Base-by-base conservation (phyloP, 2,113 vertebrate species). In the Tetrax tetrax region DNA sequence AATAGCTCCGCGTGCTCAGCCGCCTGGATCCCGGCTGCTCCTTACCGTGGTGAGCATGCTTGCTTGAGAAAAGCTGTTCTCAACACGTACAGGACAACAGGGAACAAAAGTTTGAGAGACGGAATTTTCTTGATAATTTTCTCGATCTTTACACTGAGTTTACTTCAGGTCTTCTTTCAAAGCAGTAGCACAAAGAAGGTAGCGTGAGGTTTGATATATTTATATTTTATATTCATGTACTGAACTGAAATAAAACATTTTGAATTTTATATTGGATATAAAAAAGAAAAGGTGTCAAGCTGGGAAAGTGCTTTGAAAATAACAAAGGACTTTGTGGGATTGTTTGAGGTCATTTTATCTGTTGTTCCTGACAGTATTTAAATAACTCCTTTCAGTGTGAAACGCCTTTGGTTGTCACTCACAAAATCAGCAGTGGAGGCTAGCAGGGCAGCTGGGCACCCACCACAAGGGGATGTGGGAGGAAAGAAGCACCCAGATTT, bases 231-330 rank as follows among this genome's bases (percentile, higher is more conserved):
- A 95, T 80, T 81, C 85, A 68, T 4, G 3, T 63, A 50, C 56
- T 60, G 35, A 11, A 60, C 65, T 37, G 68, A 72, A 93, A 95
- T 90, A 84, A 87, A 96, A 89, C 68, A 94, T 89, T 92, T 88
- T 83, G 50, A 96, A 94, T 95, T 96, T 92, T 94, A 84, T 90
- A 94, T 82, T 90, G 68, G 69, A 80, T 82, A 90, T 93, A 54
- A 92, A 96, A 92, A 88, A 90, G 47, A 20, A 91, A 93, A 90
- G 50, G 37, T 86, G 50, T 84, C 93, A 96, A 90, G 83, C 88
- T 81, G 75, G 48, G 76, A 61, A 90, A 86, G 56, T 68, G 51
- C 83, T 96, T 90, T 94, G 92, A 93, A 96, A 94, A 93, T 90
- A 89, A 94, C 76, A 95, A 90, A 96, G 64, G 76, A 59, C 64